Evolutionary conservation across 2,113 vertebrate genomes (phyloP).

Genomic region (Haplochromis burtoni): DNA sequence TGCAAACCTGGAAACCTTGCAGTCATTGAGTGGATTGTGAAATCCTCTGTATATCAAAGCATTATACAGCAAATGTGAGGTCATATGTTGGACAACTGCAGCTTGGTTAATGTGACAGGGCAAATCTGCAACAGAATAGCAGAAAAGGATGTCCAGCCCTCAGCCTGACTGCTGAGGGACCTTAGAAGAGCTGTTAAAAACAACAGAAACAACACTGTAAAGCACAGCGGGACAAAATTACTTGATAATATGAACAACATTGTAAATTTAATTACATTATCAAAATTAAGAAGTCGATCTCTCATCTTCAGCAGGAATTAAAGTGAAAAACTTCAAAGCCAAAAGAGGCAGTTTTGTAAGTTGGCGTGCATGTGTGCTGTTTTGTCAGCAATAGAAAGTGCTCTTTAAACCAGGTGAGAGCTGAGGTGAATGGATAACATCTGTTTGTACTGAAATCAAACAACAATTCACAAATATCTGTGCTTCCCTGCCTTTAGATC

Average conservation of each 20-base stretch:
- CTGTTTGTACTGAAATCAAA: constrained; percentile 23
- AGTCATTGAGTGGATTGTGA: background rate
- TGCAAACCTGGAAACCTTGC: background rate
- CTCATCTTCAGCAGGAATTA: background rate
- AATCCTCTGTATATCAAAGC: background rate
- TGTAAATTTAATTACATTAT: background rate
- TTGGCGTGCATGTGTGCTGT: background rate
- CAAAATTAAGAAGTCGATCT: background rate
- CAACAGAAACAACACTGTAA: background rate
- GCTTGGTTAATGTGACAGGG: background rate
- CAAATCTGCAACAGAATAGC: background rate
- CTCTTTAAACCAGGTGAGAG: background rate
- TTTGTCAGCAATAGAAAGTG: background rate
- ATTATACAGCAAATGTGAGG: background rate
- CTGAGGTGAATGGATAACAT: background rate
- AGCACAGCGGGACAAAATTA: background rate
- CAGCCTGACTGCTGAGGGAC: background rate
- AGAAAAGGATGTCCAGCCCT: background rate
- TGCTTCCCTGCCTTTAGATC: background rate
- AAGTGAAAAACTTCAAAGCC: background rate
- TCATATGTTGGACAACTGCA: background rate
- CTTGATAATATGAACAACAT: background rate
- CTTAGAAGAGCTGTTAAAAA: background rate
- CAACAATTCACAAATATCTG: constrained; percentile 26
- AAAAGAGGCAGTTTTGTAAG: background rate